These are phyloP conservation scores for Palythoa grandiflora DNA, from an alignment of 92 coral and sea anemone genomes.

Conservation along the genomic window DNA sequence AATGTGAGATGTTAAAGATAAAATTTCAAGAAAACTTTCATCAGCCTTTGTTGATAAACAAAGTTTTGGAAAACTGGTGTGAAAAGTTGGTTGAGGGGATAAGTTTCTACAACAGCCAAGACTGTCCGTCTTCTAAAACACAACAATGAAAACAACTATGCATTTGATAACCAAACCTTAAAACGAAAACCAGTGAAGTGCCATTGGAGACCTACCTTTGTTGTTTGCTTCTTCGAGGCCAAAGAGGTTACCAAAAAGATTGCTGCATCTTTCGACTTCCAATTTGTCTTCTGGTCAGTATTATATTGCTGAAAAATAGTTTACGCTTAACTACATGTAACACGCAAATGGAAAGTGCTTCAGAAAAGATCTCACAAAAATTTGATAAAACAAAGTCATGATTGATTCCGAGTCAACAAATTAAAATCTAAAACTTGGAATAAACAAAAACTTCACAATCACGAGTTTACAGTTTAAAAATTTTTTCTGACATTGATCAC, in stretches of 20 bases:
- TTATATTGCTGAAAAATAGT: conserved; percentile 76
- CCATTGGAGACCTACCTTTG: conserved; percentile 71
- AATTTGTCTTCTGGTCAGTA: conserved; percentile 71
- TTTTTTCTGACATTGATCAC: no score
- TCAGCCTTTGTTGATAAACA: no score
- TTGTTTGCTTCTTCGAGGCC: conserved; percentile 95
- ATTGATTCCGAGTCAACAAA: no score
- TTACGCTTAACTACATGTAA: neutral
- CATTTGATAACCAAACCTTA: neutral
- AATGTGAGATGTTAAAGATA: neutral
- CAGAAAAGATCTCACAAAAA: neutral
- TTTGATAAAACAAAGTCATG: no score
- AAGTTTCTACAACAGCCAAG: neutral
- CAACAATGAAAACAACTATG: neutral
- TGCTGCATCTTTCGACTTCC: conserved; percentile 98
- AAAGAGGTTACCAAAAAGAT: conserved; percentile 94
- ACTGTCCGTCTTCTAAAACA: neutral
- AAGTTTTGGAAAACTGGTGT: no score
- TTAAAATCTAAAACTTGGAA: no score
- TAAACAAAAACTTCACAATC: no score
- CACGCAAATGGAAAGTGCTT: neutral
- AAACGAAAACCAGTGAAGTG: neutral
- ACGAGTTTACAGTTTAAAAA: no score
- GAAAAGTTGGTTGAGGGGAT: no score
- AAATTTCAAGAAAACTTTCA: no score